Percentiles rank a stretch among this genome's conserved stretches.
These are phyloP conservation scores for Chiloscyllium plagiosum DNA, from an alignment of 2,113 vertebrate genomes.

Conservation along the genomic window DNA sequence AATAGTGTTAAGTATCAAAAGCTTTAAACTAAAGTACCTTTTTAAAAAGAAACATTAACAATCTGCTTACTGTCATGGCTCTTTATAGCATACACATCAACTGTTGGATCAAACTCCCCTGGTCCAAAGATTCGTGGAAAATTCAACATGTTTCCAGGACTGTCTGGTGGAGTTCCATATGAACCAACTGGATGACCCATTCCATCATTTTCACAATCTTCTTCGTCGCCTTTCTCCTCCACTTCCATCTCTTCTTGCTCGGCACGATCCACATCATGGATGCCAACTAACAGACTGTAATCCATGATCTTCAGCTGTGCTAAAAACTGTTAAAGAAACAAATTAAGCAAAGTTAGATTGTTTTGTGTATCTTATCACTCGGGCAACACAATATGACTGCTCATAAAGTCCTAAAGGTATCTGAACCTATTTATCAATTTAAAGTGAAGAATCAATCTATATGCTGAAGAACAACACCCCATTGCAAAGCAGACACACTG, in stretches of 20 bases:
- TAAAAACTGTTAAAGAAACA: conserved; percentile 64
- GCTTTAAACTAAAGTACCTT: neutral
- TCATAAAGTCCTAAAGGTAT: neutral
- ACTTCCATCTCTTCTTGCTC: conserved; percentile 96
- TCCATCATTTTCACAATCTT: conserved; percentile 82
- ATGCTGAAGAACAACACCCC: neutral
- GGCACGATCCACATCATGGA: conserved; percentile 86
- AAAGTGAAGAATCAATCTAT: neutral
- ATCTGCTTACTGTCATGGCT: conserved; percentile 77
- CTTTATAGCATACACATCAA: conserved; percentile 91
- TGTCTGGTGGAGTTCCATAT: conserved; percentile 83
- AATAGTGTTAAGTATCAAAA: neutral
- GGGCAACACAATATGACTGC: neutral
- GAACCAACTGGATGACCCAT: conserved; percentile 70
- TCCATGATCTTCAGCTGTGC: conserved; percentile 97
- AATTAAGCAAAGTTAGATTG: neutral
- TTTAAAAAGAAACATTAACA: neutral
- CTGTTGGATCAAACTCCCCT: conserved; percentile 81
- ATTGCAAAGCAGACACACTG: neutral
- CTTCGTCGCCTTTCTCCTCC: conserved; percentile 79
- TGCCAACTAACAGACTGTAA: conserved; percentile 89
- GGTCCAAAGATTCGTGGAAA: conserved; percentile 84
- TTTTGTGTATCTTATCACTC: neutral
- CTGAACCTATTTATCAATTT: neutral
- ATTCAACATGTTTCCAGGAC: conserved; percentile 81